These are phyloP conservation scores for Coremacera marginata DNA, from an alignment of 2,888 invertebrate genomes.

Conservation along the genomic window DNA sequence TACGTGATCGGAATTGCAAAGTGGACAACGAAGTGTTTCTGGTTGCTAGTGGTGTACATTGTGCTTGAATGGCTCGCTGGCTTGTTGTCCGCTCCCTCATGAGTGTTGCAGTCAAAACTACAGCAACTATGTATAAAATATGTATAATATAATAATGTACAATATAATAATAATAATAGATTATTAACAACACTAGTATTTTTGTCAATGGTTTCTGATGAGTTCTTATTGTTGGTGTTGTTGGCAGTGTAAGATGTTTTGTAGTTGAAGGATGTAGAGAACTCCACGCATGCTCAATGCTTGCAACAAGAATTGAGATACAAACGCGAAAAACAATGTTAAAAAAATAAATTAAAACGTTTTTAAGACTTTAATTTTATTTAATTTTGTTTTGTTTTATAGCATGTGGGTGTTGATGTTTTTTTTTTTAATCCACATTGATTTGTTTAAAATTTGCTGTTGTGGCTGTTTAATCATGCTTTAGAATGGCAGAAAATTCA, in stretches of 20 bases:
- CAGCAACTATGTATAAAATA: no score
- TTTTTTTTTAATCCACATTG: not conserved
- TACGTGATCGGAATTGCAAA: constrained; percentile 67
- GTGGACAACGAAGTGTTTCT: not conserved
- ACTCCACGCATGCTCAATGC: not conserved
- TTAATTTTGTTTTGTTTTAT: constrained; percentile 6
- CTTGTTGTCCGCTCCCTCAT: constrained; percentile 48
- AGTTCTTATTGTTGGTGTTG: not conserved
- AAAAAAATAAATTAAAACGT: not conserved
- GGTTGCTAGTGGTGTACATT: not conserved
- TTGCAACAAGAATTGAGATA: constrained; percentile 19
- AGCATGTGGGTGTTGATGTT: not conserved
- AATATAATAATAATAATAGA: constrained; percentile 48
- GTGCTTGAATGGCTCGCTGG: not conserved
- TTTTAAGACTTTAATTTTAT: not conserved
- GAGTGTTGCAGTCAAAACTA: constrained; percentile 15
- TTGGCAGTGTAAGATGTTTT: not conserved
- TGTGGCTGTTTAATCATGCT: constrained; percentile 9
- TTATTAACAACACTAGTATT: constrained; percentile 43
- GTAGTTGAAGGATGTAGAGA: not conserved
- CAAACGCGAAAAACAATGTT: constrained; percentile 5
- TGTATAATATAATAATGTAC: constrained; percentile 38
- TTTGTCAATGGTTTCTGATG: constrained; percentile 4
- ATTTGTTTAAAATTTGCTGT: constrained; percentile 4
- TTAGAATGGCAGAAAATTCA: not conserved